A percentile compares a stretch with the other conserved stretches of the same genome.
Evolutionary conservation across 2,113 vertebrate species (phyloP).

Genomic region (Struthidea cinerea): DNA sequence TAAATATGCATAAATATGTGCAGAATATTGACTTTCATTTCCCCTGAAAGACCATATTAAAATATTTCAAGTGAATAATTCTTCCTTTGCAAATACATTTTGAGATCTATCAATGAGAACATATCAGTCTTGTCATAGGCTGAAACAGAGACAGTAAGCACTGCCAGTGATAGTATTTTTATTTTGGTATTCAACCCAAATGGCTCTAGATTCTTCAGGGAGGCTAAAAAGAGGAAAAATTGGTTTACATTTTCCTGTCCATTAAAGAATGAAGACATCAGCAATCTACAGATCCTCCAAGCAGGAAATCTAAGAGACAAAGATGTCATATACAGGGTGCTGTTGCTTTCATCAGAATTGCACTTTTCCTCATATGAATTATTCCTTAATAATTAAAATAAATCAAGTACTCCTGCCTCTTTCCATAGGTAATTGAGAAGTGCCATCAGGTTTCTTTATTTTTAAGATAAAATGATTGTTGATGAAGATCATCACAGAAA

Average conservation of each 20-base stretch:
- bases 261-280: slow-evolving; percentile 18
- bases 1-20: neutral
- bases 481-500: neutral
- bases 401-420: neutral
- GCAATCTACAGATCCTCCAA: neutral
- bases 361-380: neutral
- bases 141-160: neutral
- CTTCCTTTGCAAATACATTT: neutral
- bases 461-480: neutral
- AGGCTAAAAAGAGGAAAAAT: neutral
- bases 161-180: neutral
- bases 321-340: neutral
- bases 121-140: neutral
- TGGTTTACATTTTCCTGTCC: slow-evolving; percentile 3
- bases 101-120: neutral
- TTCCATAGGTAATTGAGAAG: neutral
- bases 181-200: neutral
- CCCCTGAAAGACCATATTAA: neutral
- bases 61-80: neutral
- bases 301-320: slow-evolving; percentile 27
- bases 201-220: neutral
- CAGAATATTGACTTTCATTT: neutral
- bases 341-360: neutral
- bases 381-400: neutral
- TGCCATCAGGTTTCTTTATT: neutral